Evolutionary conservation across 2,113 vertebrate species (phyloP), one percentile per base, ranked within the genome.

Genomic region (Pardalotus punctatus): DNA sequence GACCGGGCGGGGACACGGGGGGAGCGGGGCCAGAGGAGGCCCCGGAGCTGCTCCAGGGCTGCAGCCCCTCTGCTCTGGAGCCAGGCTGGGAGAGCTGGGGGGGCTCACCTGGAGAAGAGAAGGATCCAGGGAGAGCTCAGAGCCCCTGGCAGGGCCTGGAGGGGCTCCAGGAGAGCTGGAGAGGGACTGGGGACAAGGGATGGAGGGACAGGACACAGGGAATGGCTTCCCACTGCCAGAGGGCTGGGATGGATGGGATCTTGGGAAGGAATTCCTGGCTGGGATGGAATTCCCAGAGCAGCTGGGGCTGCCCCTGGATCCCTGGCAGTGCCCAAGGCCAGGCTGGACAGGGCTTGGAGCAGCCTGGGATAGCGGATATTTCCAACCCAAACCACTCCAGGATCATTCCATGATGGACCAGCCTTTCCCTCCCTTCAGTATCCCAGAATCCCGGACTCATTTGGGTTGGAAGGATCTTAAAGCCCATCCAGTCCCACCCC

Each of bases 361-460:
- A 14, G 1, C 57, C 56, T 72, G 81, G 67, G 28, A 9, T 0
- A 3, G 22, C 33, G 53, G 45, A 6, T 42, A n/a, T n/a, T n/a
- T 31, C 50, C 48, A 7, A 1, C 28, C 56, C n/a, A 47, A 6
- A 25, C 9, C 66, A 4, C 15, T 31, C 14, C 66, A 27, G 50
- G 50, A 19, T 5, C 11, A 42, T 48, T 42, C 76, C 35, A 13
- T 2, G 43, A 5, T 2, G 27, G 4, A 9, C 2, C 77, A 43
- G 69, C 36, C 4, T 4, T 20, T 50, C 27, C 25, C 5, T 72
- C 27, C 27, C 35, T 36, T 13, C 64, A 7, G 11, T 3, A 33
- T 25, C 53, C 36, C 66, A 0, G 3, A 42, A 19, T 43, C 18
- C 36, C 69, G 10, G 45, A 2, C 1, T 5, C 2, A 1, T 3